Evolutionary conservation across 2,797 vertebrate species (phyloP).

Genomic region (Knipowitschia caucasica): DNA sequence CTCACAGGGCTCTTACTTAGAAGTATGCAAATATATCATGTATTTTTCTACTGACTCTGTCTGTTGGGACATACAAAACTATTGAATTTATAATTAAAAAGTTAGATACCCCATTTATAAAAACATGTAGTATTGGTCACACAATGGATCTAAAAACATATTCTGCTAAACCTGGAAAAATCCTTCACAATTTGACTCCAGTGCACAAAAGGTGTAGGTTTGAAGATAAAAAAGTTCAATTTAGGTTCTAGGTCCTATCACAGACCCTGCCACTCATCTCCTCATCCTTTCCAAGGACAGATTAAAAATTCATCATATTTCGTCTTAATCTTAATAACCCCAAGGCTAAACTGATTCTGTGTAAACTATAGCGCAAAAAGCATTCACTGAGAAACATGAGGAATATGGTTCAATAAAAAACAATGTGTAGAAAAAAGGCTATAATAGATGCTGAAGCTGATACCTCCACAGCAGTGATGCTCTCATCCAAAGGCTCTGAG

Average conservation of each 20-base stretch:
- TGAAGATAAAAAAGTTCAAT: slow-evolving; percentile 31
- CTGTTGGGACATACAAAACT: too few species aligned
- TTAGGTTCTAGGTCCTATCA: slow-evolving; percentile 28
- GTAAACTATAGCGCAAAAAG: slow-evolving; percentile 19
- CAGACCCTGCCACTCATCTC: slow-evolving; percentile 42
- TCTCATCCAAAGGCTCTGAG: slow-evolving; percentile 76
- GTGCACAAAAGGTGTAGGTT: slow-evolving; percentile 23
- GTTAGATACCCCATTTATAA: too few species aligned
- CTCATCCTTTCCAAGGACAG: slow-evolving; percentile 6
- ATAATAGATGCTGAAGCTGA: neutral
- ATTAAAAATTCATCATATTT: slow-evolving; percentile 47
- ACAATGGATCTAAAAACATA: too few species aligned
- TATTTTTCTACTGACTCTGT: too few species aligned
- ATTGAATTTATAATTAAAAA: too few species aligned
- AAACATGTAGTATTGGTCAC: too few species aligned
- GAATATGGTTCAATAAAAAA: neutral
- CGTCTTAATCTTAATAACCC: slow-evolving; percentile 44
- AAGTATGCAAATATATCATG: too few species aligned
- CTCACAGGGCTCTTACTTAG: too few species aligned
- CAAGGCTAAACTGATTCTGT: slow-evolving; percentile 16
- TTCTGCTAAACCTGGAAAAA: too few species aligned
- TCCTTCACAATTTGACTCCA: neutral
- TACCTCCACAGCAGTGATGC: slow-evolving; percentile 85
- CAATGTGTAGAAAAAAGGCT: neutral
- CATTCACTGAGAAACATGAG: neutral